phyloP scores from a whole-genome alignment of 2,113 vertebrate genomes.

The Gallinago jamesoni region DNA sequence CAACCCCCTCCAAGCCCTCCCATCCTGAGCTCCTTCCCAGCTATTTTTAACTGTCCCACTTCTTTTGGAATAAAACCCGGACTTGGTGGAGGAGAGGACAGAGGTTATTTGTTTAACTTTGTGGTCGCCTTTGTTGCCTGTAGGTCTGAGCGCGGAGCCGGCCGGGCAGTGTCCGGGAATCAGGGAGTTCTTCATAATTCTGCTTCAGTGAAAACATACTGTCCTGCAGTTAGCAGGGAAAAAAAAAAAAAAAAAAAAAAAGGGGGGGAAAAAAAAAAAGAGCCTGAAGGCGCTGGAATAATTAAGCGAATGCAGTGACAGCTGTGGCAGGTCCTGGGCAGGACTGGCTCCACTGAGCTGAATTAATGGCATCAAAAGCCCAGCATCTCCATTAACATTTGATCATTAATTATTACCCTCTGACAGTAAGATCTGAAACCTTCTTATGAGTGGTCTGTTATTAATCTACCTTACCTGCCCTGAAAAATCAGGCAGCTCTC shows the following conservation, averaged over 20 bases:
- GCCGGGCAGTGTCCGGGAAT: slow-evolving; percentile 62
- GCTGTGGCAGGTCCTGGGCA: slow-evolving; percentile 88
- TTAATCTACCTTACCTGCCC: slow-evolving; percentile 80
- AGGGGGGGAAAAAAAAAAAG: slow-evolving; percentile 27
- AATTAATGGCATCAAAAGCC: slow-evolving; percentile 91
- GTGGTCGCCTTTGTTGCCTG: slow-evolving; percentile 37
- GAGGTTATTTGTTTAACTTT: slow-evolving; percentile 43
- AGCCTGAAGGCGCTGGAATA: slow-evolving; percentile 86
- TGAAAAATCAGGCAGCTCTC: not conserved
- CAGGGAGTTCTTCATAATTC: slow-evolving; percentile 69
- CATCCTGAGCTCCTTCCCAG: not conserved
- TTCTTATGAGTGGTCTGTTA: slow-evolving; percentile 75
- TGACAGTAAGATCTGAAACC: slow-evolving; percentile 82
- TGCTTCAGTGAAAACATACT: slow-evolving; percentile 79
- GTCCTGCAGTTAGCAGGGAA: slow-evolving; percentile 72
- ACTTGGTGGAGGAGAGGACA: not conserved
- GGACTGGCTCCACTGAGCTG: slow-evolving; percentile 90
- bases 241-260: slow-evolving; percentile 45
- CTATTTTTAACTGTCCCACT: slow-evolving; percentile 1
- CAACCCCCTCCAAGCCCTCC: not conserved
- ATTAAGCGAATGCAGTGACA: slow-evolving; percentile 91
- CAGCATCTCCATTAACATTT: slow-evolving; percentile 86
- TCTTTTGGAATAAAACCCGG: not conserved
- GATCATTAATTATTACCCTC: slow-evolving; percentile 89
- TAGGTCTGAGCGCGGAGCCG: slow-evolving; percentile 48